Evolutionary conservation across 92 coral and sea anemone species (phyloP).

Genomic region (Palythoa grandis): DNA sequence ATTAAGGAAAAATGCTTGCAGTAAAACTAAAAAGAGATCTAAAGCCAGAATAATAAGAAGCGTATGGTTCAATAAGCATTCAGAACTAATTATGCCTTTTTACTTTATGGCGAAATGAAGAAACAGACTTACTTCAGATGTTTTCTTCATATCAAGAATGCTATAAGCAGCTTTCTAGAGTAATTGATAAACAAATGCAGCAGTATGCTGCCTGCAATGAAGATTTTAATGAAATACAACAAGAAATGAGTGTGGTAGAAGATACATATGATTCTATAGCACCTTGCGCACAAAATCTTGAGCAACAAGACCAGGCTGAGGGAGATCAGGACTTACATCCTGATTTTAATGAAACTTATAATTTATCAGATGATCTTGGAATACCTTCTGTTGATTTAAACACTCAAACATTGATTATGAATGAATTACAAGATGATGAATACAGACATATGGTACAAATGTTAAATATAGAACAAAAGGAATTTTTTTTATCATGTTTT

Average conservation of each 20-base stretch:
- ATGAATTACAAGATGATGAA: conserved; percentile 9
- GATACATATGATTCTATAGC: conserved; percentile 7
- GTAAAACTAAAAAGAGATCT: conserved; percentile 44
- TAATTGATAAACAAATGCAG: conserved; percentile 64
- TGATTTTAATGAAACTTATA: conserved; percentile 13
- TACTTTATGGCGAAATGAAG: conserved; percentile 67
- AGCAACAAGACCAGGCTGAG: conserved; percentile 4
- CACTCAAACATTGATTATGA: conserved; percentile 4
- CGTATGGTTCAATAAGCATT: conserved; percentile 9
- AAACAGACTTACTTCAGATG: conserved; percentile 57
- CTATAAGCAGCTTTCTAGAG: conserved; percentile 30
- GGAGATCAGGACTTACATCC: conserved; percentile 18
- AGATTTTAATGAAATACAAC: conserved; percentile 8
- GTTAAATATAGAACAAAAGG: background rate
- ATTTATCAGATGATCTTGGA: conserved; percentile 9
- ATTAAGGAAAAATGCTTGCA: background rate
- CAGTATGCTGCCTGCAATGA: conserved; percentile 63
- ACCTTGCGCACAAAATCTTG: conserved; percentile 9
- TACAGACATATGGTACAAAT: conserved; percentile 2
- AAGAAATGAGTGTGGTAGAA: conserved; percentile 24
- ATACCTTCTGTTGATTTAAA: conserved; percentile 13
- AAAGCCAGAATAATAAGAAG: conserved; percentile 40
- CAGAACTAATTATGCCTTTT: conserved; percentile 57
- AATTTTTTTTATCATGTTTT: conserved; percentile 2
- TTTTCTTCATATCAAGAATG: conserved; percentile 59